These are phyloP conservation scores for Heteromormyrus szaboi DNA, from an alignment of 2,797 vertebrate genomes.

Conservation along the genomic window DNA sequence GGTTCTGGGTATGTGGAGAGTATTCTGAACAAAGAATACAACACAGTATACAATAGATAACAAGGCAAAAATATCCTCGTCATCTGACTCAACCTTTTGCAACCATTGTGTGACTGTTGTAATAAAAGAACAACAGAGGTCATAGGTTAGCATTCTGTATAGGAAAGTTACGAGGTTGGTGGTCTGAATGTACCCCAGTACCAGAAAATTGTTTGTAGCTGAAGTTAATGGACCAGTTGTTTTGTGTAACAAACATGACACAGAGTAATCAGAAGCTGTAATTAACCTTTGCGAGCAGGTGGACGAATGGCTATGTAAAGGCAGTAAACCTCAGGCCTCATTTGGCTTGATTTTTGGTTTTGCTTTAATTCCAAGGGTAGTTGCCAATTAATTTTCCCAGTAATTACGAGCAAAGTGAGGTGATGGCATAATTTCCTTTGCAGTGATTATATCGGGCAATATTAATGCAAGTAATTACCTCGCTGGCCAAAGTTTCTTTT, in stretches of 20 bases:
- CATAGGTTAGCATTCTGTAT: not conserved
- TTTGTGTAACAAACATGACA: not conserved
- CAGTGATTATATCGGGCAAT: conserved; percentile 28
- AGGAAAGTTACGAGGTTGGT: not conserved
- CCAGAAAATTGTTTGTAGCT: not conserved
- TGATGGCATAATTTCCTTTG: conserved; percentile 21
- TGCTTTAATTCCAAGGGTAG: conserved; percentile 16
- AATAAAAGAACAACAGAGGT: not conserved
- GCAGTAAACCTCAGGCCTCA: not conserved
- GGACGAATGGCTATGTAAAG: not conserved
- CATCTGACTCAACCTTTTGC: not conserved
- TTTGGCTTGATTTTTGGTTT: not conserved
- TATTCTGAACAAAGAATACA: not conserved
- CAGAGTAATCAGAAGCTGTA: not conserved
- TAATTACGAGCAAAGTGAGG: conserved; percentile 14
- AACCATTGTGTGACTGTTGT: not conserved
- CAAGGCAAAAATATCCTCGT: not conserved
- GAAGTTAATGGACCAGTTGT: not conserved
- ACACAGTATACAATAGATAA: not conserved
- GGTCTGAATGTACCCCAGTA: not conserved
- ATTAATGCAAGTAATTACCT: conserved; percentile 28
- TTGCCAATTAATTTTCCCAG: not conserved
- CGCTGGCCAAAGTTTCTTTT: conserved; percentile 25
- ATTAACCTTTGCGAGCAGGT: conserved; percentile 3
- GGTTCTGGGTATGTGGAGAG: not conserved